Base-by-base conservation (phyloP, 1,140 invertebrate genomes). In the Gryon sp. region DNA sequence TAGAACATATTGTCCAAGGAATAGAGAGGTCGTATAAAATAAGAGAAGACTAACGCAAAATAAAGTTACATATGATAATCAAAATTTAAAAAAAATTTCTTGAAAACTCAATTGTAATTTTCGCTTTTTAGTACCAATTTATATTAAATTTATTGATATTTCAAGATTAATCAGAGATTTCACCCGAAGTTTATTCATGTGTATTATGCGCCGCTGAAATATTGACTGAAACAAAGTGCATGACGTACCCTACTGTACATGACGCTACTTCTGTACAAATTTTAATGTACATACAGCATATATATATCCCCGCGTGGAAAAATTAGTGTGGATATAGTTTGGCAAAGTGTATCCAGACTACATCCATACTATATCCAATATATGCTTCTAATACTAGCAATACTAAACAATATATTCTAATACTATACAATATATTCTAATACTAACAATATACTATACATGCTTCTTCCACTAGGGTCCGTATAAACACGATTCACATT, bases 231-330 rank as follows among this genome's bases (percentile, higher is more conserved):
- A 76, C 65, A 75, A 74, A 74, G 70, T 60, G 59, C 15, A 30
- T 8, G 52, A 70, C 69, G 59, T 65, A 74, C 76, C 76, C 76
- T n/a, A n/a, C n/a, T n/a, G n/a, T n/a, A n/a, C n/a, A n/a, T n/a
- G n/a, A n/a, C n/a, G n/a, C n/a, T n/a, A n/a, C n/a, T 70, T 78
- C 62, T 63, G 53, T 60, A 70, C 70, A 57, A 75, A 70, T 79
- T 79, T 75, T 72, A 75, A 74, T 78, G 63, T 78, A 78, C 74
- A 78, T 78, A 65, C 75, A 57, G 76, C 36, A 79, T 65, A 73
- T 76, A 74, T 73, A 74, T n/a, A 75, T 73, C 73, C 62, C 69
- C 24, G 78, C 52, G 50, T 69, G 65, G 50, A 52, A 74, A 55
- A 68, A n/a, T n/a, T n/a, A n/a, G n/a, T n/a, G n/a, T n/a, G n/a